These are phyloP conservation scores for Gymnothorax javanicus DNA, from an alignment of 2,797 vertebrate genomes.

Conservation along the genomic window DNA sequence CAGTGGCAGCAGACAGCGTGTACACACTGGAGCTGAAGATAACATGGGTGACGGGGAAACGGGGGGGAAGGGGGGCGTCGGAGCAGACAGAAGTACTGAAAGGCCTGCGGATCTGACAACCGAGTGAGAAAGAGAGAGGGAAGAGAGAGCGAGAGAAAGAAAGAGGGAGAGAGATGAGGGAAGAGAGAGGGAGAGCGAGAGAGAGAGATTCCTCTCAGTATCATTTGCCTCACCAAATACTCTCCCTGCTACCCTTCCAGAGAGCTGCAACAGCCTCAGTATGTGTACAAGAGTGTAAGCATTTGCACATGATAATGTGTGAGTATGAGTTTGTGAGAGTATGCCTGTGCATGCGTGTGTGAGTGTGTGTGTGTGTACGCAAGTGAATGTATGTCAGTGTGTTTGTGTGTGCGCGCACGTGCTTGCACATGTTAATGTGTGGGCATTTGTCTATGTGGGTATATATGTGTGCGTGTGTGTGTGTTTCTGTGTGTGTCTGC, in stretches of 20 bases:
- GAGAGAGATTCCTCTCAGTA: neutral
- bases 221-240: neutral
- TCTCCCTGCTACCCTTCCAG: neutral
- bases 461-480: neutral
- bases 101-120: constrained; percentile 60
- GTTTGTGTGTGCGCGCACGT: neutral
- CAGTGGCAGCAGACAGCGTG: neutral
- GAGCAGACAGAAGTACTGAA: constrained; percentile 24
- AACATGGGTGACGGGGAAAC: constrained; percentile 35
- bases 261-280: neutral
- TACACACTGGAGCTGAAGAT: constrained; percentile 34
- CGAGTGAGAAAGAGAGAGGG: constrained; percentile 43
- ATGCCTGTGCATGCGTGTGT: neutral
- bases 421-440: neutral
- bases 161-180: constrained; percentile 27
- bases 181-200: constrained; percentile 20
- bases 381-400: neutral
- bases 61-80: constrained; percentile 18
- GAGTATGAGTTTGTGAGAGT: neutral
- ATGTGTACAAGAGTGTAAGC: neutral
- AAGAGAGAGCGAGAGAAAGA: constrained; percentile 17
- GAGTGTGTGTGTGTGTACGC: neutral
- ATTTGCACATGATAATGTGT: neutral
- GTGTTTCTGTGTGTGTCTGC: too few relatives aligned
- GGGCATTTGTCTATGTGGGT: too few relatives aligned